Base-by-base conservation (phyloP, 2,113 vertebrate genomes). In the Cyrtonyx montezumae region DNA sequence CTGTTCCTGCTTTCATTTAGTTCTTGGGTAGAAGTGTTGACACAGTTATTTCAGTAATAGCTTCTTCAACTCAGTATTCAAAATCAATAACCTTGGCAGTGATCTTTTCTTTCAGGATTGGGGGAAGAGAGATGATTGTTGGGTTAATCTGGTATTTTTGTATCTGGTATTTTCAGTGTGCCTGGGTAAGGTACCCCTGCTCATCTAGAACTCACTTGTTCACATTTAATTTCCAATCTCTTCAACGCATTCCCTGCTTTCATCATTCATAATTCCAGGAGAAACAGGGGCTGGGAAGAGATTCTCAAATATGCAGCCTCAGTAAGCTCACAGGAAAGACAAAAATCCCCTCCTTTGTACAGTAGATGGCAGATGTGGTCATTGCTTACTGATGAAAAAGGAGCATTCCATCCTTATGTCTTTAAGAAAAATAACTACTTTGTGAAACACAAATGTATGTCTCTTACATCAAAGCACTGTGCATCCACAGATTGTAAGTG, bases 101-200 rank as follows among this genome's bases (percentile, higher is more conserved):
- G 85, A 6, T 87, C 36, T 84, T 93, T 86, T 87, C 66, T 88
- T 89, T 84, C 76, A 94, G 86, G 91, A 25, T 28, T 65, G 79
- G 88, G 63, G 59, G n/a, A 84, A 79, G 51, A 71, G 46, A 75
- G 40, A 62, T 10, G 53, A 65, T 42, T 91, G 87, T 59, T 94
- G 80, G 88, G 42, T 90, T 84, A 87, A 84, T 46, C 66, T 70
- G 77, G 5, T 56, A 2, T 90, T 96, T 85, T 77, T 82, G 58
- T 84, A 84, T 49, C 66, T 70, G 77, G 5, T 56, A 2, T 90
- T 96, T 85, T 79, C 79, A 63, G 4, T 63, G 16, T 68, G 79
- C 43, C 71, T 79, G 12, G 19, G 34, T 93, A 84, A 95, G 94
- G 56, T 61, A 67, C 70, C 56, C 78, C 70, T 14, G 2, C 68